Conservation (phyloP, 2,797 vertebrate species). For the Cryptoprocta ferox region DNA sequence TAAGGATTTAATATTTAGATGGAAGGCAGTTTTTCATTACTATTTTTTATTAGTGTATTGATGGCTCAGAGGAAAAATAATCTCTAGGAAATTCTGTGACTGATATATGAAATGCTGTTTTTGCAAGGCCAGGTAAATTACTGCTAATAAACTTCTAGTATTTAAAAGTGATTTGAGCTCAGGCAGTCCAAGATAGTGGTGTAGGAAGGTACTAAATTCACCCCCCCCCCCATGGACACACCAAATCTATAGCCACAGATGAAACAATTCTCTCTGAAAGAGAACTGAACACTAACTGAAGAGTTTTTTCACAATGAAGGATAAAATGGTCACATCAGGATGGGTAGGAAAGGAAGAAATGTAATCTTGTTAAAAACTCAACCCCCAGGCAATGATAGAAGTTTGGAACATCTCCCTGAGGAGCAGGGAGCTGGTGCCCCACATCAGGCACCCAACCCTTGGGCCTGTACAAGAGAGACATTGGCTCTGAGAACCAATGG, state of each 20-base stretch:
- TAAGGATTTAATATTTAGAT: slow-evolving; percentile 62
- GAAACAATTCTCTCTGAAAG: neutral
- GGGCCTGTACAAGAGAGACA: neutral
- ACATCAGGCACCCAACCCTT: neutral
- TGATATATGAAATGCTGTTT: slow-evolving; percentile 26
- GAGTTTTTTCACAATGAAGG: neutral
- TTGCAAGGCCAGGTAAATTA: neutral
- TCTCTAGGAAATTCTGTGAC: neutral
- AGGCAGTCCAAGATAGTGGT: neutral
- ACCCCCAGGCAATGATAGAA: neutral
- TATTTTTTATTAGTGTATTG: slow-evolving; percentile 53
- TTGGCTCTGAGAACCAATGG: neutral
- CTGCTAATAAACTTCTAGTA: neutral
- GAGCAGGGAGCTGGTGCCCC: neutral
- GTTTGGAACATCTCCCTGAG: neutral
- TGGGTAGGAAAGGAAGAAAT: neutral
- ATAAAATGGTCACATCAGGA: neutral
- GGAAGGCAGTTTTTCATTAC: neutral
- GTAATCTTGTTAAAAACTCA: neutral
- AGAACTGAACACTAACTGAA: neutral
- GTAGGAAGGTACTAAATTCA: neutral
- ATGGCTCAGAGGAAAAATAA: slow-evolving; percentile 29
- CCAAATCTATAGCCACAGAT: neutral
- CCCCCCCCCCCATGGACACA: neutral
- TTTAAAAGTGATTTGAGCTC: slow-evolving; percentile 19